Evolutionary conservation across 2,797 vertebrate genomes (phyloP), one percentile per base, ranked within the genome.

Genomic region (Nothura maculosa): DNA sequence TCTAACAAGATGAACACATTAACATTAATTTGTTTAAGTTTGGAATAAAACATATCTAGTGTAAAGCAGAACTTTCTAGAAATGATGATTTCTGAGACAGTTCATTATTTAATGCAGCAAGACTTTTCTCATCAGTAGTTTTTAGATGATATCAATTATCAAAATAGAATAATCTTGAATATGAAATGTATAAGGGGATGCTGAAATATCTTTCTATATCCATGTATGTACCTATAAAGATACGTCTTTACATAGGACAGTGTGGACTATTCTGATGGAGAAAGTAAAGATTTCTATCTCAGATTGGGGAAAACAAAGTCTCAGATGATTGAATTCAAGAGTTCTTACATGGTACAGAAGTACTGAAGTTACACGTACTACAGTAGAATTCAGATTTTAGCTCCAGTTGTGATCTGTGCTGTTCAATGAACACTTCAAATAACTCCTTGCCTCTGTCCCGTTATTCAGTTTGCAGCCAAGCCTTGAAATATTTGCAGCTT

Each of bases 391-490:
- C 36, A 32, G 28, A 42, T 47, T 68, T 45, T 87, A 67, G 18
- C 68, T 58, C 27, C 9, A 36, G 32, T 27, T 43, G 3, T 61
- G 25, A 57, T 85, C 63, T 75, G 22, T 21, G 24, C 1, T 0
- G 3, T 18, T 70, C 2, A 55, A 38, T 10, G 10, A 64, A 5
- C 0, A 0, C 66, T 86, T 81, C 32, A 36, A 47, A 60, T 24
- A 50, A 17, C 12, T 75, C 25, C 48, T 63, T 60, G 9, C 38
- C 32, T 34, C 2, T 62, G 14, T 67, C 69, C 10, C 67, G 9
- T 84, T 89, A 13, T 42, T 55, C 15, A 67, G 34, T 77, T 36
- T 79, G n/a, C 34, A 47, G 20, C 22, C 2, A 14, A 9, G 67
- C 72, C 67, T 82, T 60, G 27, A 40, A 81, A 10, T 73, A 42